These are phyloP conservation scores for Knipowitschia caucasica DNA, from an alignment of 2,797 vertebrate species.

Conservation along the genomic window DNA sequence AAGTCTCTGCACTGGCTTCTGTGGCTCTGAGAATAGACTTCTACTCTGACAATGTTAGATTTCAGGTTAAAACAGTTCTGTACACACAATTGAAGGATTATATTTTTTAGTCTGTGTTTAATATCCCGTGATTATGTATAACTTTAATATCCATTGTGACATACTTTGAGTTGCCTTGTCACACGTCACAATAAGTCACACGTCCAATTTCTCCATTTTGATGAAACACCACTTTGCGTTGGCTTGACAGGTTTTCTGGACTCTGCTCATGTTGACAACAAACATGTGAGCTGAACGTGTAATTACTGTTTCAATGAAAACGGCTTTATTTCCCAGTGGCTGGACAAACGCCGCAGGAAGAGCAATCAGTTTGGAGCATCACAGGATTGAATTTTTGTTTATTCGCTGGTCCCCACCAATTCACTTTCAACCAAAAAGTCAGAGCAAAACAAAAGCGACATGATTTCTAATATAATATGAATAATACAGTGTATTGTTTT, in stretches of 20 bases:
- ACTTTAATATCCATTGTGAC: too few species aligned
- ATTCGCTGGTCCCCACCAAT: slow-evolving; percentile 21
- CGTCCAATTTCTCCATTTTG: neutral
- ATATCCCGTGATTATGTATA: too few species aligned
- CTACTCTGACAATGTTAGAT: too few species aligned
- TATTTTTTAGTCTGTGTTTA: too few species aligned
- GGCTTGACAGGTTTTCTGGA: slow-evolving; percentile 6
- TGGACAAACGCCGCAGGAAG: slow-evolving; percentile 29
- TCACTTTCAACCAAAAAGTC: slow-evolving; percentile 6
- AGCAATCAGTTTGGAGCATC: slow-evolving; percentile 39
- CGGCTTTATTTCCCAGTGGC: slow-evolving; percentile 44
- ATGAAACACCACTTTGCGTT: neutral
- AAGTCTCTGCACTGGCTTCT: too few species aligned
- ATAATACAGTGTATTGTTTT: neutral
- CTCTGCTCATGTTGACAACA: slow-evolving; percentile 20
- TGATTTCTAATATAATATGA: neutral
- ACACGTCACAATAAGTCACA: too few species aligned
- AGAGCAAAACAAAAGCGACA: neutral
- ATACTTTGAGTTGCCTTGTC: too few species aligned
- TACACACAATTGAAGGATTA: too few species aligned
- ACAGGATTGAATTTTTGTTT: slow-evolving; percentile 35
- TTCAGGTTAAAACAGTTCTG: too few species aligned
- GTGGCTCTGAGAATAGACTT: too few species aligned
- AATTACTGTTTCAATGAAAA: slow-evolving; percentile 53
- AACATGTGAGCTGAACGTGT: slow-evolving; percentile 47